A percentile compares a stretch with the other conserved stretches of the same genome.
Evolutionary conservation across 2,113 vertebrate genomes (phyloP).

Genomic region (Sylvia atricapilla): DNA sequence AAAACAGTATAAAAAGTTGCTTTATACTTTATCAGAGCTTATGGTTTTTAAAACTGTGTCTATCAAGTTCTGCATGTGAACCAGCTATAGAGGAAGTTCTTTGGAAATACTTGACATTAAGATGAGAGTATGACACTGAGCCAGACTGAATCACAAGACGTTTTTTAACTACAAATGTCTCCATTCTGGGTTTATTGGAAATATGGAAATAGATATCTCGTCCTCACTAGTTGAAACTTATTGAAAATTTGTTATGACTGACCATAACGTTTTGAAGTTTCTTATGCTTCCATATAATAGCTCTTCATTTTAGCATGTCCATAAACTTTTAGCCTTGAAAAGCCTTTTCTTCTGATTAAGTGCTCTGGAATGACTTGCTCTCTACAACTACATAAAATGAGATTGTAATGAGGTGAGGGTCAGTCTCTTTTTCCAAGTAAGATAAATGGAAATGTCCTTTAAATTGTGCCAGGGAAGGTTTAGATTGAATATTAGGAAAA

Average conservation of each 20-base stretch:
- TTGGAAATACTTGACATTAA: constrained; percentile 48
- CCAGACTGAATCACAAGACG: neutral
- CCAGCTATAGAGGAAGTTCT: constrained; percentile 45
- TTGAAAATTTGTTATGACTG: neutral
- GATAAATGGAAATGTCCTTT: neutral
- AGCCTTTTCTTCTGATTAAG: neutral
- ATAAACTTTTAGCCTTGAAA: neutral
- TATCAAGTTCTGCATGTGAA: neutral
- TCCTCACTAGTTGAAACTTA: neutral
- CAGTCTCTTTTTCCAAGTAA: neutral
- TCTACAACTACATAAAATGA: neutral
- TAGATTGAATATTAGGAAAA: neutral
- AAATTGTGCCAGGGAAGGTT: neutral
- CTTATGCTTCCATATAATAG: neutral
- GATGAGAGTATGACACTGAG: constrained; percentile 4
- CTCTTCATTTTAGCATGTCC: neutral
- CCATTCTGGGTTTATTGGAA: neutral
- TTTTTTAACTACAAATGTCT: neutral
- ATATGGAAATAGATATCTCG: neutral
- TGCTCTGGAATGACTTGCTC: neutral
- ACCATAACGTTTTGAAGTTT: neutral
- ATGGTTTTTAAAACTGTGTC: neutral
- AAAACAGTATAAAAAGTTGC: neutral
- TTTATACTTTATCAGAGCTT: neutral
- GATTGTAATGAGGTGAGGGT: neutral